Evolutionary conservation across 2,888 invertebrate species (phyloP), one percentile per base, ranked within the genome.

Genomic region (Morpho achilles): DNA sequence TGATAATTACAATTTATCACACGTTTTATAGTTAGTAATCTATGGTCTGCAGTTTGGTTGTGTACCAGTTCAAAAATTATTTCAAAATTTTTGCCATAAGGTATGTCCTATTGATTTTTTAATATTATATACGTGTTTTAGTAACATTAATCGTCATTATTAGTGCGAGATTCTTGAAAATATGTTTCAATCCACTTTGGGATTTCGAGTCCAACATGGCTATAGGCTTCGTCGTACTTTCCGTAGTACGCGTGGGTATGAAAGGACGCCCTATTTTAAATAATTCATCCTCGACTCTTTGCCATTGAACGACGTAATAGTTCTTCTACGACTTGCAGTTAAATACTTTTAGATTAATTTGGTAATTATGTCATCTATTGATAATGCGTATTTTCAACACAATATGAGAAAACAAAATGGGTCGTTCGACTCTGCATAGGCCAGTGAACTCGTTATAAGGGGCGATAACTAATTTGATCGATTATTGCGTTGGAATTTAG

Each of bases 81-180:
- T 90, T 89, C 88, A 89, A 89, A 90, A 91, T 88, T 89, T 88
- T 89, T 87, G 89, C 90, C 83, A 87, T 89, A 83, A 89, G 91
- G 91, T 91, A 80, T 89, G 91, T 83, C 76, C 66, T 77, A 82
- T 77, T 67, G 78, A 76, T 85, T 85, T 87, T 87, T 73, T 75
- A 80, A 72, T 74, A 63, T 73, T 77, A 79, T 74, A 71, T 61
- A 71, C 70, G 72, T 80, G 77, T 82, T 84, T 77, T 77, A 77
- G 67, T 77, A 78, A 70, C 73, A 69, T 66, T 85, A 75, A 70
- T 77, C 67, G 76, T 81, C 75, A 68, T 77, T 76, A 70, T 79
- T 73, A 79, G 64, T 67, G 65, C 61, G 68, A 70, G 71, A 77
- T 85, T 84, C 75, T 60, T 71, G 69, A 63, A 80, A 83, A 79